Conservation (phyloP, 2,113 vertebrate species). For the Phodopus roborovskii region DNA sequence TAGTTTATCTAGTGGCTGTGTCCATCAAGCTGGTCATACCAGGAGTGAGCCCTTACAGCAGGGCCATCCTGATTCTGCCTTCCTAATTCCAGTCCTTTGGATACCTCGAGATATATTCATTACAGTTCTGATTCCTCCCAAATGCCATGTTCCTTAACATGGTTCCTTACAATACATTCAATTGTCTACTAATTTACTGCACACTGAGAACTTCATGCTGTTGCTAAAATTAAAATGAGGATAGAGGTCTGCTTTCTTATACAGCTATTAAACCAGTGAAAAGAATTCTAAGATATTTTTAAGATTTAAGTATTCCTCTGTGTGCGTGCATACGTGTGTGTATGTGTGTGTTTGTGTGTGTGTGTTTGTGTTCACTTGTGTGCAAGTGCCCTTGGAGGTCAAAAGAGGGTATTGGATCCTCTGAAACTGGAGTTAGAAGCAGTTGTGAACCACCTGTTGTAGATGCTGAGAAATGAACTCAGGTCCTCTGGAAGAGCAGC, state of each 20-base stretch:
- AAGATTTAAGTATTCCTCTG: neutral
- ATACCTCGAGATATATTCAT: neutral
- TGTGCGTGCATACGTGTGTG: accelerated
- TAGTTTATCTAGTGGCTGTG: neutral
- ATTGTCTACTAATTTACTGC: neutral
- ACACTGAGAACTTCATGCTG: neutral
- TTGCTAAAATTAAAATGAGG: conserved; percentile 20
- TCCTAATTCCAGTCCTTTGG: neutral
- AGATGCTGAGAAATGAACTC: neutral
- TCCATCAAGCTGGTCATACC: too few species aligned
- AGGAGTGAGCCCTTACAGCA: neutral
- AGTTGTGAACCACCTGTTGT: neutral
- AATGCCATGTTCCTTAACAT: neutral
- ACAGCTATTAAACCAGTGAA: neutral
- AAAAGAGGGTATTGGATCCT: too few species aligned
- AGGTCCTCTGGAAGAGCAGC: neutral
- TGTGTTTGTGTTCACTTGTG: neutral
- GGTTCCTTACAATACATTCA: neutral
- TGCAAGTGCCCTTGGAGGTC: neutral
- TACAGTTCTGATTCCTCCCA: neutral
- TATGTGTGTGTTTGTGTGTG: neutral
- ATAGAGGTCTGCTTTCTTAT: neutral
- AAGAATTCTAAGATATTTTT: neutral
- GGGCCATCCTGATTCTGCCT: accelerated
- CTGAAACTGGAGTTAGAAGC: neutral